Evolutionary conservation across 1,140 invertebrate genomes (phyloP), one percentile per base, ranked within the genome.

Genomic region (Amphibalanus amphitrite): DNA sequence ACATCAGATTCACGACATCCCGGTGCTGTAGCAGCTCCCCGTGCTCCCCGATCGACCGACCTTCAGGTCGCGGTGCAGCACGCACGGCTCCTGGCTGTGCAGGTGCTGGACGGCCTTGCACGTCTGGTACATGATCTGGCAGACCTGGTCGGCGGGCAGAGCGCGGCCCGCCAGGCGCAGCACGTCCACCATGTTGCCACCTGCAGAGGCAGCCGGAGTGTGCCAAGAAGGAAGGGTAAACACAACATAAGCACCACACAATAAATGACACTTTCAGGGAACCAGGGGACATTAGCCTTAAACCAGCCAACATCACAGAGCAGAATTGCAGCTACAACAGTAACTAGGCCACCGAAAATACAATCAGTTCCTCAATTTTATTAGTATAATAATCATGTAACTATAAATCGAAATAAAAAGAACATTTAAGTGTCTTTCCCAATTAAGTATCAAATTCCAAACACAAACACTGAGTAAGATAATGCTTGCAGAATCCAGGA

Each of bases 41-140:
- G 6, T 17, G 38, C 38, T 17, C 38, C 6, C 17, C 17, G 38
- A 85, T 80, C 38, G 38, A 17, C 6, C 6, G 38, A 92, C 83
- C 80, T 94, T 95, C 74, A 97, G 87, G 84, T 98, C 96, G 77
- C 95, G 83, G 82, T 98, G 95, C 67, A 91, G 87, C 72, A 98
- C 89, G 3, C 94, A 90, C 20, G 93, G 90, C 69, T 85, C 83
- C 81, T 95, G 92, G 69, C 82, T 86, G 74, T 98, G 96, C 90
- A 98, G 92, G 79, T 96, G 92, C 75, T 92, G 87, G 15, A 98
- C 90, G 30, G 94, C 92, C 74, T 85, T 85, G 74, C 90, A 92
- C 71, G 90, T 89, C 81, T 97, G 93, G 82, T 95, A 96, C 78
- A 96, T 93, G 72, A 98, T 87, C 77, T 86, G 86, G 75, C 92